These are phyloP conservation scores for Tipula unca DNA, from an alignment of 2,888 invertebrate species.

Conservation along the genomic window DNA sequence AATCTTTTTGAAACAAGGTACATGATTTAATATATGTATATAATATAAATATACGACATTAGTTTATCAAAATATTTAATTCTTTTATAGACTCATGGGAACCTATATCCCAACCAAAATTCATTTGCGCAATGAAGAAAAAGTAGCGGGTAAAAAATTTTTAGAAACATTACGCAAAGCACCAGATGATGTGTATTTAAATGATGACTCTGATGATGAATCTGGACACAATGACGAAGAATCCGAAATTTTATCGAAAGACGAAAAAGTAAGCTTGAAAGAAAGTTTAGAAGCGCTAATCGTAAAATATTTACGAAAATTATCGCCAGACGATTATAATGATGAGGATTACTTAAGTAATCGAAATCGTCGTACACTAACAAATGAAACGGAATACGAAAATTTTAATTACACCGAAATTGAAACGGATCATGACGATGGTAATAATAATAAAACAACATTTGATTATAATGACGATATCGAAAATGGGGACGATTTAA, in stretches of 20 bases:
- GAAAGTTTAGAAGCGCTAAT: slow-evolving; percentile 29
- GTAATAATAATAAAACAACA: neutral
- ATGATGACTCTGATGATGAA: slow-evolving; percentile 22
- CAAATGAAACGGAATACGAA: neutral
- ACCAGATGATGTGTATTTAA: slow-evolving; percentile 25
- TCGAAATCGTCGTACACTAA: neutral
- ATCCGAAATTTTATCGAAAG: slow-evolving; percentile 24
- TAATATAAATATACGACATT: neutral
- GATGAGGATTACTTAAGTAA: slow-evolving; percentile 9
- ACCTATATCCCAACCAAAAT: slow-evolving; percentile 9
- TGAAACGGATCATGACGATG: slow-evolving; percentile 19
- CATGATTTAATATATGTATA: neutral
- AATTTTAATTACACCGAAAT: neutral
- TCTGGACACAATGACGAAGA: neutral
- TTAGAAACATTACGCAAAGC: slow-evolving; percentile 29
- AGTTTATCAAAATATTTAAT: no score
- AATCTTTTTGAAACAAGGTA: slow-evolving; percentile 29
- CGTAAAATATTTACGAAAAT: slow-evolving; percentile 29
- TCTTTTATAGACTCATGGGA: neutral
- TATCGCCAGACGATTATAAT: slow-evolving; percentile 27
- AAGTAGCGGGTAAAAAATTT: slow-evolving; percentile 30
- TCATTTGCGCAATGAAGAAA: slow-evolving; percentile 27
- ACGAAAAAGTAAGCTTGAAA: slow-evolving; percentile 26
- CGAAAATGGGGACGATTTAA: neutral
- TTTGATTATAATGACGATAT: neutral